Conservation (phyloP, 2,888 invertebrate species). For the Loripinus fragilis region DNA sequence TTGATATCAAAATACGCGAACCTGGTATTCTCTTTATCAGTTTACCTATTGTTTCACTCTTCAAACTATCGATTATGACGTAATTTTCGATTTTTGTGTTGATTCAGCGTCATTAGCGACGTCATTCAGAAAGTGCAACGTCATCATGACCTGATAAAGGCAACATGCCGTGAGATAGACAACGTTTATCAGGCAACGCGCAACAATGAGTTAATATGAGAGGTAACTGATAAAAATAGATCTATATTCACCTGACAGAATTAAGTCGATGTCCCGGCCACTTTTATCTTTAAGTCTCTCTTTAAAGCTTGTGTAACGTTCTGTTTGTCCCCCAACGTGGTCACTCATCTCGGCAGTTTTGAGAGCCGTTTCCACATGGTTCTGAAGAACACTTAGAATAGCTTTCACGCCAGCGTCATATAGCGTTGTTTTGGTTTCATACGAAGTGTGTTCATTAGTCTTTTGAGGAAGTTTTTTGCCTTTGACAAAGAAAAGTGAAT, state of each 20-base stretch:
- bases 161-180: too few relatives aligned
- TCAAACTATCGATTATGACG: too few relatives aligned
- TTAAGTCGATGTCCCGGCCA: background rate
- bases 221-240: too few relatives aligned
- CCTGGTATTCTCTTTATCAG: too few relatives aligned
- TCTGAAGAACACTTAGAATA: constrained; percentile 5
- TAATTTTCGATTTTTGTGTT: too few relatives aligned
- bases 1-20: too few relatives aligned
- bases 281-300: background rate
- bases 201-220: too few relatives aligned
- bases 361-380: constrained; percentile 9
- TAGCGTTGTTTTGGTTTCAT: background rate
- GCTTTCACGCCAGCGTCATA: constrained; percentile 9
- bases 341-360: background rate
- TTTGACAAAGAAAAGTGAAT: background rate
- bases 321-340: background rate
- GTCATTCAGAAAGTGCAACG: too few relatives aligned
- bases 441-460: background rate
- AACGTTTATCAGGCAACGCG: too few relatives aligned
- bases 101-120: too few relatives aligned
- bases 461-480: background rate
- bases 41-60: too few relatives aligned
- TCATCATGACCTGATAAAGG: too few relatives aligned
- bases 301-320: background rate
- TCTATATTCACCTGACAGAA: background rate